Conservation (phyloP, 2,797 vertebrate species). For the Spinus pinus region DNA sequence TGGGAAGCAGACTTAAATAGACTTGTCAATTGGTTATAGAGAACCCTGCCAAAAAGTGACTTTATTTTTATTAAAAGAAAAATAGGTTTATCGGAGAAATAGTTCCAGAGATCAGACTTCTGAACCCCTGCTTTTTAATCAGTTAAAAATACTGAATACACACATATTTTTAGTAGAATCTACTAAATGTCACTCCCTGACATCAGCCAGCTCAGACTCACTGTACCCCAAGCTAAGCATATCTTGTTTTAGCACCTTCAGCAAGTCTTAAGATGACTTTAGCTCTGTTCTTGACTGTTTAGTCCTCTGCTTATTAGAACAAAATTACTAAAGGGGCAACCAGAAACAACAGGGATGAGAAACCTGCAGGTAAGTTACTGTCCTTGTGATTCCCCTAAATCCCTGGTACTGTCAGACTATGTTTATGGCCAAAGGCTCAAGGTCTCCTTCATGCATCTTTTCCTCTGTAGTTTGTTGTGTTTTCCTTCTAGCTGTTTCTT, state of each 20-base stretch:
- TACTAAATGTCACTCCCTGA: neutral
- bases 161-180: neutral
- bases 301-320: neutral
- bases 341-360: neutral
- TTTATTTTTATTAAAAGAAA: conserved; percentile 20
- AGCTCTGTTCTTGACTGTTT: neutral
- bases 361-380: neutral
- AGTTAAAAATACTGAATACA: conserved; percentile 1
- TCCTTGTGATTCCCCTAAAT: neutral
- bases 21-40: neutral
- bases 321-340: neutral
- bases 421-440: neutral
- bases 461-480: neutral
- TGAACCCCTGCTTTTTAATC: neutral
- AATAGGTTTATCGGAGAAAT: neutral
- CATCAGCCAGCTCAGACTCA: neutral
- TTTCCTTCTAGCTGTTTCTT: neutral
- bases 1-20: conserved; percentile 4
- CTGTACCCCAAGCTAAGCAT: neutral
- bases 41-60: neutral
- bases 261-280: neutral
- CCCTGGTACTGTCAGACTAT: neutral
- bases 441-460: neutral
- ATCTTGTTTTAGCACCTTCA: neutral
- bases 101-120: neutral